phyloP scores from a whole-genome alignment of 2,113 vertebrate genomes.

The Saimiri boliviensis region DNA sequence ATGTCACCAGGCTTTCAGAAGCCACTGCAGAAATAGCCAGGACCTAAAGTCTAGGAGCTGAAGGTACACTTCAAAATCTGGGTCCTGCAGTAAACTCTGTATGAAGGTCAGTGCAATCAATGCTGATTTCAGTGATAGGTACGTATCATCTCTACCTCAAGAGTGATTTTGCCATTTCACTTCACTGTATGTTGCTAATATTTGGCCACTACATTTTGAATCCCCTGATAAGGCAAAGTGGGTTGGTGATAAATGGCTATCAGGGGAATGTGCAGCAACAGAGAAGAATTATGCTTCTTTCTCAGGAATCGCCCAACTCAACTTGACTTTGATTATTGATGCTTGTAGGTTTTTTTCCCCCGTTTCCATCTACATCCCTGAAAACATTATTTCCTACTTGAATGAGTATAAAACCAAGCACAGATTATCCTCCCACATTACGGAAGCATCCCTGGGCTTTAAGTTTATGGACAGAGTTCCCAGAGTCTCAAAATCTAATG shows the following conservation, averaged over 20 bases:
- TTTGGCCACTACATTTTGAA: not conserved
- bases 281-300: not conserved
- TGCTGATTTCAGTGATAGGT: not conserved
- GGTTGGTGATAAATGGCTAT: not conserved
- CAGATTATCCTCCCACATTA: not conserved
- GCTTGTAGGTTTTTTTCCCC: not conserved
- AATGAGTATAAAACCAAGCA: not conserved
- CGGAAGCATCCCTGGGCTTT: not conserved
- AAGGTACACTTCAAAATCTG: not conserved
- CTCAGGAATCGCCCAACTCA: not conserved
- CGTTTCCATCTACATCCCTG: not conserved
- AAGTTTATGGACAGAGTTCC: not conserved
- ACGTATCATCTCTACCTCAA: not conserved
- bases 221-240: not conserved
- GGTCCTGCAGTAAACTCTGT: not conserved
- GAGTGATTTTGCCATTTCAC: not conserved
- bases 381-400: not conserved
- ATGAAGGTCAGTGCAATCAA: not conserved
- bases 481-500: conserved; percentile 24
- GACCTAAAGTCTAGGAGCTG: not conserved
- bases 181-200: not conserved
- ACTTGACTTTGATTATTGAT: not conserved
- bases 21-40: not conserved
- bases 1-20: not conserved
- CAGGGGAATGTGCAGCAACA: not conserved